Evolutionary conservation across 2,113 vertebrate genomes (phyloP).

Genomic region (Hyperopisus bebe): DNA sequence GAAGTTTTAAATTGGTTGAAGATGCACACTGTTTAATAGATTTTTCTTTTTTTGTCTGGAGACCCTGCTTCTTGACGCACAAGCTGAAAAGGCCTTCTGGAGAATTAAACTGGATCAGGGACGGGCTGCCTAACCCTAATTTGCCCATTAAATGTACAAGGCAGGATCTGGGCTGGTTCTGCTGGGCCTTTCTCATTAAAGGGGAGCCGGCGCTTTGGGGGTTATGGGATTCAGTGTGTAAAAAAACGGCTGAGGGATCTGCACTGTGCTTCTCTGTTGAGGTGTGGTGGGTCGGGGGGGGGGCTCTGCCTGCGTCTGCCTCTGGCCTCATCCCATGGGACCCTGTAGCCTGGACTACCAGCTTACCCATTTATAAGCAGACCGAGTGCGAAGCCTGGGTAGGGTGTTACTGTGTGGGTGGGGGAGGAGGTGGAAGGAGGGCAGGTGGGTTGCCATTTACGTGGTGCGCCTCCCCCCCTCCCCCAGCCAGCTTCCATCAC

Average conservation of each 20-base stretch:
- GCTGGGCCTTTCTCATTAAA: slow-evolving; percentile 31
- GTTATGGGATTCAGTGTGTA: not conserved
- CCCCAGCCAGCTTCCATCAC: not conserved
- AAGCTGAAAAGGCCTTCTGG: slow-evolving; percentile 35
- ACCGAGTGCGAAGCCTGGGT: not conserved
- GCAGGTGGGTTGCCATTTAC: not conserved
- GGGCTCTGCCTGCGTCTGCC: not conserved
- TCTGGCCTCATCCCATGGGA: not conserved
- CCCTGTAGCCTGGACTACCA: not conserved
- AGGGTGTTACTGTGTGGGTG: not conserved
- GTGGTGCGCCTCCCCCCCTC: no score
- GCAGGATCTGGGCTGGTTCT: slow-evolving; percentile 38
- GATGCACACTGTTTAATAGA: slow-evolving; percentile 42
- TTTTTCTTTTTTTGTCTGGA: slow-evolving; percentile 41
- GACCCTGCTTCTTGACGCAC: slow-evolving; percentile 39
- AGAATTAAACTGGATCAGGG: slow-evolving; percentile 55
- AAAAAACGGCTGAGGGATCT: not conserved
- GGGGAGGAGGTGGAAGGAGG: not conserved
- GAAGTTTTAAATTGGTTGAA: slow-evolving; percentile 37
- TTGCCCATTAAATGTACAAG: slow-evolving; percentile 43
- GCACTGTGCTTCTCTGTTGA: not conserved
- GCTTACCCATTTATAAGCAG: not conserved
- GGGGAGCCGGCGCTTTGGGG: not conserved
- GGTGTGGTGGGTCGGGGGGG: not conserved
- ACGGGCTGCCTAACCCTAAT: slow-evolving; percentile 42